A percentile compares a stretch with the other conserved stretches of the same genome.
Conservation (phyloP, 1,140 invertebrate species). For the Sweltsa coloradensis region DNA sequence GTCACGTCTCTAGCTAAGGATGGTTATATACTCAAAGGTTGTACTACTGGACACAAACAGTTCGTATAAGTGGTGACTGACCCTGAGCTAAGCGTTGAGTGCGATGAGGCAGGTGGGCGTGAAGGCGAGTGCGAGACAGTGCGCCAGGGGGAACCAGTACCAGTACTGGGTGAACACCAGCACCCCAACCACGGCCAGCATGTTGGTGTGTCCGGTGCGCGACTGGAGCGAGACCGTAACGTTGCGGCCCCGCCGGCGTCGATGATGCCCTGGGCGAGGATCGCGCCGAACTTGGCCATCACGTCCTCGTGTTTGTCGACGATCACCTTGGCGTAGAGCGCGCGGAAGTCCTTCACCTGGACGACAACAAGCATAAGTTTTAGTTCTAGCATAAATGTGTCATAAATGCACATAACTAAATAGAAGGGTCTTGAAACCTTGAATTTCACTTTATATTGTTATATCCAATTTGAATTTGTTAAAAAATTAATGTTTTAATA, state of each 20-base stretch:
- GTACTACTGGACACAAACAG: no score
- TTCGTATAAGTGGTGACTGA: no score
- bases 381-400: no score
- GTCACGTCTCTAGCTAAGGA: no score
- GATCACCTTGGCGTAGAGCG: constrained; percentile 89
- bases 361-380: no score
- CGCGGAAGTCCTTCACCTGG: constrained; percentile 80
- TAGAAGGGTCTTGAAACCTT: no score
- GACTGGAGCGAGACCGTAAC: constrained; percentile 92
- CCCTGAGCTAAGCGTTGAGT: constrained; percentile 84
- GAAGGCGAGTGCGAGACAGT: constrained; percentile 90
- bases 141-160: constrained; percentile 99
- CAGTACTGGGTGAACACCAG: constrained; percentile 97
- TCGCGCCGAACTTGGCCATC: constrained; percentile 98
- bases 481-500: no score
- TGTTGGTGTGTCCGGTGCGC: constrained; percentile 93
- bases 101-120: constrained; percentile 92
- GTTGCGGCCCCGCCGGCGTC: constrained; percentile 87
- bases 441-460: no score
- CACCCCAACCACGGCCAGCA: constrained; percentile 95
- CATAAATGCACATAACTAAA: no score
- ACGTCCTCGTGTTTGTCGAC: constrained; percentile 98
- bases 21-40: no score
- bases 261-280: constrained; percentile 90
- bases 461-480: no score